Base-by-base conservation (phyloP, 2,113 vertebrate species). In the Peromyscus leucopus region DNA sequence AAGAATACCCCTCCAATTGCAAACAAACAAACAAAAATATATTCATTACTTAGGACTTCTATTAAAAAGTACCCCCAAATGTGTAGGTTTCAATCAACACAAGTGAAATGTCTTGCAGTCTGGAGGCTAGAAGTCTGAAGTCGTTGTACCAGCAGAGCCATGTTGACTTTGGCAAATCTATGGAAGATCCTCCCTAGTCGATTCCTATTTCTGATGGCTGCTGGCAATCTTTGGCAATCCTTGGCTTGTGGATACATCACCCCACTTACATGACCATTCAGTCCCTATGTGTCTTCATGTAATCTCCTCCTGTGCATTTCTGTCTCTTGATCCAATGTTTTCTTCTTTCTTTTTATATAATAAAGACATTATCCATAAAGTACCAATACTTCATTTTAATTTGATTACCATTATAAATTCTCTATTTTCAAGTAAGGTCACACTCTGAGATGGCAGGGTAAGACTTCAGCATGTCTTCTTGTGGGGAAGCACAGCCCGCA, bases 361-460 rank as follows among this genome's bases (percentile, higher is more conserved):
- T 78, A 76, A 96, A 57, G 42, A 93, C 22, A 80, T 33, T 1
- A 63, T 42, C 75, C 36, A 72, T 86, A 90, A 61, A 39, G 5
- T 46, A 67, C 86, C 83, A 90, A 80, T 59, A 91, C 26, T 39
- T 92, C 19, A 82, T 31, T 92, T 75, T 84, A 92, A 84, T 63
- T 89, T 79, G 36, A 51, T 91, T 39, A 85, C 65, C 24, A 80
- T 39, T 78, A 26, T 63, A 79, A 86, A 93, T 36, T 71, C 15
- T 28, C 28, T 61, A 75, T 74, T 96, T 96, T 78, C 42, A 86
- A 96, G 36, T 80, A 91, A 96, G 31, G 42, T 80, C 28, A 46
- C 11, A 22, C 85, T 82, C 42, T 85, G 36, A 92, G 36, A 16
- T 87, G 51, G 51, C 51, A 51, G 51, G 51, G 21, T 13, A 71